Conservation (phyloP, 1,140 invertebrate genomes). For the Hycleus phaleratus region DNA sequence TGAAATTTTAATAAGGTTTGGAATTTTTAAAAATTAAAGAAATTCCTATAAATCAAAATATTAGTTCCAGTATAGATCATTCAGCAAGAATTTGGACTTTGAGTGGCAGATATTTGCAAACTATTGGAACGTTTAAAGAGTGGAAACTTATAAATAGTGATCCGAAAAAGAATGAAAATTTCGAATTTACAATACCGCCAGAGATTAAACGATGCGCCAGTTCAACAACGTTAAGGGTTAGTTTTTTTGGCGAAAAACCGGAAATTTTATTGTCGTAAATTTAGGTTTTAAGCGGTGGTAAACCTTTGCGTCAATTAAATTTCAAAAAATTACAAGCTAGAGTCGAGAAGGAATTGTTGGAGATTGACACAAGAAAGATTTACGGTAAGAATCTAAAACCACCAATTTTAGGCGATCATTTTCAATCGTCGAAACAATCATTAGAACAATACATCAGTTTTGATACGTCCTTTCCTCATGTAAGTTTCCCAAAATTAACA, state of each 20-base stretch:
- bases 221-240: conserved; percentile 56
- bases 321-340: conserved; percentile 32
- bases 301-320: conserved; percentile 26
- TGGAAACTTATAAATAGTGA: conserved; percentile 44
- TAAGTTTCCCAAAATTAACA: conserved; percentile 14
- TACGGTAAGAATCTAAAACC: conserved; percentile 36
- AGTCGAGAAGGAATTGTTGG: conserved; percentile 26
- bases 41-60: conserved; percentile 1
- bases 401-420: conserved; percentile 37
- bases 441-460: conserved; percentile 32
- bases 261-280: background rate
- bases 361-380: conserved; percentile 28
- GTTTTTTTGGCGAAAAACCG: background rate
- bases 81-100: conserved; percentile 62
- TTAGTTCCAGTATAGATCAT: conserved; percentile 62
- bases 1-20: conserved; percentile 53
- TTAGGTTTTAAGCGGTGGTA: conserved; percentile 33
- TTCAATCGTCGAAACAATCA: conserved; percentile 29
- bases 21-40: background rate
- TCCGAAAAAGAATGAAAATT: conserved; percentile 27
- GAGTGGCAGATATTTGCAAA: conserved; percentile 58
- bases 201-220: conserved; percentile 58
- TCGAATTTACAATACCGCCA: conserved; percentile 48
- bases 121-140: conserved; percentile 55
- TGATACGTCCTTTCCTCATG: conserved; percentile 36